Evolutionary conservation across 2,888 invertebrate species (phyloP), one percentile per base, ranked within the genome.

Genomic region (Eustalomyia histrio): DNA sequence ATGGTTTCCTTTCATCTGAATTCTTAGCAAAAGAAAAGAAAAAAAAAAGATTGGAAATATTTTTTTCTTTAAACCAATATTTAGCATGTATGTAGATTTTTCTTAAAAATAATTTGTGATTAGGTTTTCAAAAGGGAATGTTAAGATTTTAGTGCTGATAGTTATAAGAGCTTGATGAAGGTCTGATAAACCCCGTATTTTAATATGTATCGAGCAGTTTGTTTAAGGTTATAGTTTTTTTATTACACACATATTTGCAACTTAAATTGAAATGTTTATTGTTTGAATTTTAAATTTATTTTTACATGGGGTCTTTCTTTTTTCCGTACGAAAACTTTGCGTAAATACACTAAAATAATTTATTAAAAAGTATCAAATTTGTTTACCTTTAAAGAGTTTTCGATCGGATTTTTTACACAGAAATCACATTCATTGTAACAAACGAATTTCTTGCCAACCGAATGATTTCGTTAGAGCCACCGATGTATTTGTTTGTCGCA

Each of bases 101-200:
- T 7, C 14, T 39, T 39, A 12, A 33, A 63, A 69, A 43, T 50
- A 63, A 65, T 65, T 58, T 71, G 69, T 60, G 69, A 71, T 60
- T 69, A 60, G 60, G 52, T 71, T 29, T 71, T 39, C 52, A 18
- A 65, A 61, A 29, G 29, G 52, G 64, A 35, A 29, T 18, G 55
- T n/a, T 61, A 18, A 61, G 43, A 53, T 68, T 58, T 43, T 58
- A 50, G 10, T 24, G 50, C 35, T 69, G 69, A 69, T 71, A 64
- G 35, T 64, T 65, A 35, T 69, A 43, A 60, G 65, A 65, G 53
- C 47, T 43, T 71, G 65, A 53, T 71, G 55, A 72, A 65, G 65
- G 76, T 65, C 60, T 71, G 76, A 53, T 78, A 72, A 53, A 53
- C 29, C 53, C 14, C 58, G n/a, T 47, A 1, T 39, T 47, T 47